These are phyloP conservation scores for Sapajus apella DNA, from an alignment of 2,113 vertebrate species.

Conservation along the genomic window DNA sequence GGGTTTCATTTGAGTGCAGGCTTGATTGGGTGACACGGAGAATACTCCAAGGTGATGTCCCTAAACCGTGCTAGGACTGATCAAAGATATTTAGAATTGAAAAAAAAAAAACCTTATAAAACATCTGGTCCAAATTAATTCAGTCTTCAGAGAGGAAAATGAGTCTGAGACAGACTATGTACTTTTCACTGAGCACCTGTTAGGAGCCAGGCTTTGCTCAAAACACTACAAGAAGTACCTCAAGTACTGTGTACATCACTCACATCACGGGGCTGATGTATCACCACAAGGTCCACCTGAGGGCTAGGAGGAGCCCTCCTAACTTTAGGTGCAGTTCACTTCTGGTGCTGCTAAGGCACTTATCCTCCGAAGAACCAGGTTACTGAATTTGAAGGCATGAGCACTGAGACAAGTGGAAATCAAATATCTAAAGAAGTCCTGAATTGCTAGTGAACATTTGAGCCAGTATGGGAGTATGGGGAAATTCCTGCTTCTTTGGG, in stretches of 20 bases:
- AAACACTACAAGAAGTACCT: background rate
- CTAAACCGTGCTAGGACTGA: background rate
- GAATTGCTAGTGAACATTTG: too few relatives aligned
- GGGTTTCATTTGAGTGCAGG: slow-evolving; percentile 48
- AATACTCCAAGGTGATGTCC: slow-evolving; percentile 43
- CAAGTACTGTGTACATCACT: too few relatives aligned
- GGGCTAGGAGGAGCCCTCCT: background rate
- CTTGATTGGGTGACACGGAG: slow-evolving; percentile 39
- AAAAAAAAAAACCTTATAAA: background rate
- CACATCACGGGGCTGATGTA: rapidly evolving
- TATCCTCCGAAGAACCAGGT: background rate
- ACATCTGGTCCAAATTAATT: background rate
- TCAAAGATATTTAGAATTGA: background rate
- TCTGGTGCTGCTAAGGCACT: background rate
- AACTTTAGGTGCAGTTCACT: background rate
- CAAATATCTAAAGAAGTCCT: too few relatives aligned
- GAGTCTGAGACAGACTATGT: background rate
- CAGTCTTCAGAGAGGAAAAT: background rate
- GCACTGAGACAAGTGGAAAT: too few relatives aligned
- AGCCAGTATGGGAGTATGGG: too few relatives aligned
- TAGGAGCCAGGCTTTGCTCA: background rate
- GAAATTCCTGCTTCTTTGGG: background rate
- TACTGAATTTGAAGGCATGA: background rate
- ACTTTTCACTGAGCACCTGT: background rate
- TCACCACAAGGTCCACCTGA: background rate